These are phyloP conservation scores for Vipera ursinii DNA, from an alignment of 2,797 vertebrate genomes.

Conservation along the genomic window DNA sequence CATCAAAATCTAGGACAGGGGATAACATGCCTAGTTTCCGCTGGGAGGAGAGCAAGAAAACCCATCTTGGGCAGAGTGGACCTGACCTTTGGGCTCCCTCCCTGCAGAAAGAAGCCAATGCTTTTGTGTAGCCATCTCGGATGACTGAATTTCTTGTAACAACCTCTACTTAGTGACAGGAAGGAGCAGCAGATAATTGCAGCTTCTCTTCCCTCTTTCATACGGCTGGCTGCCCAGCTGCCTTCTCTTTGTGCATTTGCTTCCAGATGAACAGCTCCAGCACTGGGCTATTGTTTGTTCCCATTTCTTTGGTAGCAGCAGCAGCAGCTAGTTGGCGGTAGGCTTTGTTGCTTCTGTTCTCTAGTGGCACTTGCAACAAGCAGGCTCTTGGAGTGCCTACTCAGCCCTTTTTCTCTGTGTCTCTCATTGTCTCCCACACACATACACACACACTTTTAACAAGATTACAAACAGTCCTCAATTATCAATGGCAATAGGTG, in stretches of 20 bases:
- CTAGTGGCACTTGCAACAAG: neutral
- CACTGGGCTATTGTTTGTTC: neutral
- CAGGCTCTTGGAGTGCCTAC: neutral
- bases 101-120: neutral
- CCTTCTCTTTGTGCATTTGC: neutral
- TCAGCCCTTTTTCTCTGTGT: neutral
- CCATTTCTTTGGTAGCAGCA: neutral
- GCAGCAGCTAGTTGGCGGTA: neutral
- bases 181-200: slow-evolving; percentile 1
- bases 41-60: neutral
- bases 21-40: neutral
- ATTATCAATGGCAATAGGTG: neutral
- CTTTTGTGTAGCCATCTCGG: neutral
- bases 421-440: neutral
- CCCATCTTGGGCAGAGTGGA: neutral
- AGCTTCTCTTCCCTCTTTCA: slow-evolving; percentile 15
- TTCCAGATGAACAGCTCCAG: slow-evolving; percentile 7
- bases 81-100: neutral
- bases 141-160: neutral
- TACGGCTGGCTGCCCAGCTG: neutral
- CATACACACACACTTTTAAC: neutral
- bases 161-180: slow-evolving; percentile 7
- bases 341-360: neutral
- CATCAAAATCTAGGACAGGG: neutral
- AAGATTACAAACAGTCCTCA: neutral